Evolutionary conservation across 2,888 invertebrate species (phyloP).

Genomic region (Orchestes rusci): DNA sequence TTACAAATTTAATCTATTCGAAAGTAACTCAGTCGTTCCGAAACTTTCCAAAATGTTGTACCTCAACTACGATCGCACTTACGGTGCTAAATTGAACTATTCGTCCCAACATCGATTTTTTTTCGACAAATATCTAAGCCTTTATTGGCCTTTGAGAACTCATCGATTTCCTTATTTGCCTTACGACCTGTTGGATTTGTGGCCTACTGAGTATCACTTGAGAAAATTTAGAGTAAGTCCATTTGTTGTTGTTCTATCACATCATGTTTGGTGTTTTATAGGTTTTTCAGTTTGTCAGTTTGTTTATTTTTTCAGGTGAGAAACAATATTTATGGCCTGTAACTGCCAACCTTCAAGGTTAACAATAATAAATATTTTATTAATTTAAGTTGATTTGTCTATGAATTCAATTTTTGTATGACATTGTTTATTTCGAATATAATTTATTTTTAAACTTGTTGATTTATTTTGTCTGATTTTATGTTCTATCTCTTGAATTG

Average conservation of each 20-base stretch:
- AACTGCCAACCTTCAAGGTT: too few relatives aligned
- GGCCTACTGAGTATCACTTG: constrained; percentile 32
- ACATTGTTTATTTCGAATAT: too few relatives aligned
- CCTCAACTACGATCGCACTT: constrained; percentile 27
- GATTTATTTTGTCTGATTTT: too few relatives aligned
- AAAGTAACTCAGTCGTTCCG: too few relatives aligned
- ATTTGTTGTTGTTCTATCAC: neutral
- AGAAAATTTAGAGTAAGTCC: constrained; percentile 32
- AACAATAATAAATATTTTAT: too few relatives aligned
- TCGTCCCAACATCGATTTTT: constrained; percentile 24
- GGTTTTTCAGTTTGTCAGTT: neutral
- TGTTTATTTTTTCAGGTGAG: constrained; percentile 17
- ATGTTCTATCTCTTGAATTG: too few relatives aligned
- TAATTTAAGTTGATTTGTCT: too few relatives aligned
- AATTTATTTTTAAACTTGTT: too few relatives aligned
- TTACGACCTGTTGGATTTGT: constrained; percentile 27
- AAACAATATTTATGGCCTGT: constrained; percentile 18
- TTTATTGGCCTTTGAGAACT: constrained; percentile 28
- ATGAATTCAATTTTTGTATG: too few relatives aligned
- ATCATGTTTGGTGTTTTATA: neutral
- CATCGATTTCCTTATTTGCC: constrained; percentile 26
- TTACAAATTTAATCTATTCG: too few relatives aligned
- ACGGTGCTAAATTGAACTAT: constrained; percentile 28
- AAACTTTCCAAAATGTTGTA: too few relatives aligned
- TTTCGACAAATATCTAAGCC: constrained; percentile 27